phyloP scores from a whole-genome alignment of 2,888 invertebrate species.

The Xanthorhoe designata region DNA sequence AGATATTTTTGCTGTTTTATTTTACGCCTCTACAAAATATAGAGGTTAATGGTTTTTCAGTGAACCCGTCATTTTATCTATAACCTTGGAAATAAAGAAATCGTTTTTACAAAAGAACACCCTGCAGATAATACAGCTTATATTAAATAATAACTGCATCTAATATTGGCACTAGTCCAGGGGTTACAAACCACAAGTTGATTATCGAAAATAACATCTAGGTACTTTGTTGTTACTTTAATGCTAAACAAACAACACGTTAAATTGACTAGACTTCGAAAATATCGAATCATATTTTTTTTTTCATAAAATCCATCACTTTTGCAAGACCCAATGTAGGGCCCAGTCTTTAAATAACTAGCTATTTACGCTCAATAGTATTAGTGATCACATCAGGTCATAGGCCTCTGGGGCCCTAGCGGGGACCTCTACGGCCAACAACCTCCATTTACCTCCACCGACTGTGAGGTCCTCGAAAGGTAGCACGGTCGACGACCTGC shows the following conservation, averaged over 20 bases:
- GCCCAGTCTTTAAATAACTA: neutral
- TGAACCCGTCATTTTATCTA: neutral
- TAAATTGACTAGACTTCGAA: too few relatives aligned
- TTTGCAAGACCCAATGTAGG: neutral
- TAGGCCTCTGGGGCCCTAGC: slow-evolving; percentile 30
- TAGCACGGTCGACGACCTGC: slow-evolving; percentile 70
- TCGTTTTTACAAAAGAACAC: too few relatives aligned
- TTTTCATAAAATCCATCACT: neutral
- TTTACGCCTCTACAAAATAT: slow-evolving; percentile 8
- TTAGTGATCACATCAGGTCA: slow-evolving; percentile 32
- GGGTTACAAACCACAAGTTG: too few relatives aligned
- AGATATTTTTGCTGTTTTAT: slow-evolving; percentile 16
- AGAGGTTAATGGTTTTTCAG: neutral
- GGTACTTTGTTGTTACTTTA: too few relatives aligned
- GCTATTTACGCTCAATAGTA: neutral
- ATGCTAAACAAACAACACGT: too few relatives aligned
- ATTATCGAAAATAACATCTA: too few relatives aligned
- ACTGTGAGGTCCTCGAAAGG: slow-evolving; percentile 57
- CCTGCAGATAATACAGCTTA: too few relatives aligned
- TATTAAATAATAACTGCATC: too few relatives aligned
- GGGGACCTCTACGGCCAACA: slow-evolving; percentile 55
- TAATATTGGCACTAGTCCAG: too few relatives aligned
- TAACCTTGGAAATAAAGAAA: too few relatives aligned
- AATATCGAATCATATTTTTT: too few relatives aligned
- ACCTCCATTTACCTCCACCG: slow-evolving; percentile 62